Percentiles rank a stretch among this genome's conserved stretches.
Evolutionary conservation across 1,140 invertebrate species (phyloP).

Genomic region (Dysdera silvatica): DNA sequence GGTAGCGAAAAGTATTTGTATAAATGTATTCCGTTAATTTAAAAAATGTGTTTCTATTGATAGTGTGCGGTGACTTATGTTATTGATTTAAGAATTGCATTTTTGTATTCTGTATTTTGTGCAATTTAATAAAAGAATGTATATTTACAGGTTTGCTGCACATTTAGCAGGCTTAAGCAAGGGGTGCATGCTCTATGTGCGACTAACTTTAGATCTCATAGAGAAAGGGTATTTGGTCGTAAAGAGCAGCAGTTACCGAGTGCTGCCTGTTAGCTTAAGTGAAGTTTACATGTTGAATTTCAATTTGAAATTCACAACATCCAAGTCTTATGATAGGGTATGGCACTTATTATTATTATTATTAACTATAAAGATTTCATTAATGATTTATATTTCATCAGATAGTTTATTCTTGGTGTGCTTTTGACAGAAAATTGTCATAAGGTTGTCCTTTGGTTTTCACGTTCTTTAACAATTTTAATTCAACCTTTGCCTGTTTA

Average conservation of each 20-base stretch:
- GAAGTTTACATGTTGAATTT: conserved; percentile 91
- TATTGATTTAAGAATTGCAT: too few relatives aligned
- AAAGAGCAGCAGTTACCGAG: conserved; percentile 86
- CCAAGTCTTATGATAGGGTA: conserved; percentile 80
- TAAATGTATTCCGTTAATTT: background rate
- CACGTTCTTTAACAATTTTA: too few relatives aligned
- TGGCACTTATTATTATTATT: too few relatives aligned
- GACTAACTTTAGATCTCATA: conserved; percentile 85
- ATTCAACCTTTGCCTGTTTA: too few relatives aligned
- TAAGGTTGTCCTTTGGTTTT: too few relatives aligned
- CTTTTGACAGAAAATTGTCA: too few relatives aligned
- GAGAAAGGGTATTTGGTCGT: conserved; percentile 86
- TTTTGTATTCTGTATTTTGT: too few relatives aligned
- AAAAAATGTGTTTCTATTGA: background rate
- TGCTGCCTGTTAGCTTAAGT: conserved; percentile 77
- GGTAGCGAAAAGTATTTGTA: conserved; percentile 1
- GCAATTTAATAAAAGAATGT: too few relatives aligned
- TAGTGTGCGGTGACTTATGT: background rate
- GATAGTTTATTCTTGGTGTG: background rate
- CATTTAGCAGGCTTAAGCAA: conserved; percentile 72
- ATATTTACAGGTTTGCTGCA: conserved; percentile 64
- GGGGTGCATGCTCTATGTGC: conserved; percentile 85
- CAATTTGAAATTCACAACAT: conserved; percentile 81
- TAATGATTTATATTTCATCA: too few relatives aligned
- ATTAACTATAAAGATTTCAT: too few relatives aligned